Percentiles rank a stretch among this genome's conserved stretches.
phyloP scores from a whole-genome alignment of 2,113 vertebrate species.

The Condylura cristata region DNA sequence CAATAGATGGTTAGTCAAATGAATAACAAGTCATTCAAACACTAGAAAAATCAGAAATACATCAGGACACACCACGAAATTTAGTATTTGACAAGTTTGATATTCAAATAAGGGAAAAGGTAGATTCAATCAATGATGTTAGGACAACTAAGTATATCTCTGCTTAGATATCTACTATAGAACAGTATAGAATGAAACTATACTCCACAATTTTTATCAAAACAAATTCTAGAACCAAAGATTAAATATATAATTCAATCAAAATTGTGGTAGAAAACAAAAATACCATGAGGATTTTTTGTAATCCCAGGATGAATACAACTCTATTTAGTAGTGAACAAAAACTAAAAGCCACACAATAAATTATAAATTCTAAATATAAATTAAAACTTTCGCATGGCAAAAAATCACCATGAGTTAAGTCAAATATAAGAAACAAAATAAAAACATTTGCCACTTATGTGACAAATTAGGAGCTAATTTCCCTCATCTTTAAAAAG shows the following conservation, averaged over 20 bases:
- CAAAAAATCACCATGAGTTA: neutral
- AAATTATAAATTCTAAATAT: neutral
- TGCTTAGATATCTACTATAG: too few relatives aligned
- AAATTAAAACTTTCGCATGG: neutral
- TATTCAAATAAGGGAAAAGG: neutral
- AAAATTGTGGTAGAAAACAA: neutral
- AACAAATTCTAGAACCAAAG: neutral
- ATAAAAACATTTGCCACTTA: neutral
- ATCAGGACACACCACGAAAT: neutral
- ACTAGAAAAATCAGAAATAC: neutral
- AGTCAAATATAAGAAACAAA: neutral
- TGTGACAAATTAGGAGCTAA: neutral
- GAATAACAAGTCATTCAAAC: neutral
- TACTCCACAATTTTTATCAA: neutral
- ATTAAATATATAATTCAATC: neutral
- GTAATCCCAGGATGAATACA: neutral
- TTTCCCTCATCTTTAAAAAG: neutral
- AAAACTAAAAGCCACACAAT: neutral
- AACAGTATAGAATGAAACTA: neutral
- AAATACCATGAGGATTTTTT: neutral
- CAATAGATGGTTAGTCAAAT: neutral
- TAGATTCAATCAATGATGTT: neutral
- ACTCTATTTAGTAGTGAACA: neutral
- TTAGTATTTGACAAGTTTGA: neutral
- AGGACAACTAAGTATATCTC: neutral